phyloP scores from a whole-genome alignment of 2,113 vertebrate genomes.

The Cyanoderma ruficeps region DNA sequence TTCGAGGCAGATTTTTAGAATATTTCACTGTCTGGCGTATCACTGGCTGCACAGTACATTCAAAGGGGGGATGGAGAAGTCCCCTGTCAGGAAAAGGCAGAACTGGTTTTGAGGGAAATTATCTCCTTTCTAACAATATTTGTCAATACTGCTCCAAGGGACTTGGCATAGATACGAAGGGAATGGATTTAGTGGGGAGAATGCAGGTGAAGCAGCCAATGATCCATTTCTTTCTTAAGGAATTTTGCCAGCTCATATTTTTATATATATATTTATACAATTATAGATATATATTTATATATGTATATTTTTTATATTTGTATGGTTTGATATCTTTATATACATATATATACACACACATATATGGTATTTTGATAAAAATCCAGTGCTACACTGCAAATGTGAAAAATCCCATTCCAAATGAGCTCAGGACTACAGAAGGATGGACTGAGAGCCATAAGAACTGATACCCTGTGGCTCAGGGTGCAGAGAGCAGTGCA shows the following conservation, averaged over 20 bases:
- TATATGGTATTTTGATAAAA: background rate
- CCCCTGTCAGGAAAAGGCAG: background rate
- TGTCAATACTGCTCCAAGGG: background rate
- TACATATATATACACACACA: background rate
- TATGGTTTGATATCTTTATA: no score
- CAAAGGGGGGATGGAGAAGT: background rate
- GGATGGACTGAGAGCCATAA: background rate
- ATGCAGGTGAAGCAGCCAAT: background rate
- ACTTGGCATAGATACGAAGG: background rate
- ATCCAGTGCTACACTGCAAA: background rate
- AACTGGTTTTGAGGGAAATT: background rate
- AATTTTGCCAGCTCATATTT: background rate
- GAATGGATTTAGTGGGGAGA: background rate
- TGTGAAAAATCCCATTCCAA: background rate
- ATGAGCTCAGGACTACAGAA: background rate
- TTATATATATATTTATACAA: no score
- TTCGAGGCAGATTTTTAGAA: background rate
- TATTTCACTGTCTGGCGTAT: background rate
- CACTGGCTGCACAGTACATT: background rate
- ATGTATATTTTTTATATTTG: background rate
- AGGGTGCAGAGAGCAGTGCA: background rate
- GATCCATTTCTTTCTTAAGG: background rate
- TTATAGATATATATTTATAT: no score
- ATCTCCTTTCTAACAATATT: background rate
- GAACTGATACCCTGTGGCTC: background rate